Conservation (phyloP, 2,888 invertebrate species). For the Sarcophaga caerulescens region DNA sequence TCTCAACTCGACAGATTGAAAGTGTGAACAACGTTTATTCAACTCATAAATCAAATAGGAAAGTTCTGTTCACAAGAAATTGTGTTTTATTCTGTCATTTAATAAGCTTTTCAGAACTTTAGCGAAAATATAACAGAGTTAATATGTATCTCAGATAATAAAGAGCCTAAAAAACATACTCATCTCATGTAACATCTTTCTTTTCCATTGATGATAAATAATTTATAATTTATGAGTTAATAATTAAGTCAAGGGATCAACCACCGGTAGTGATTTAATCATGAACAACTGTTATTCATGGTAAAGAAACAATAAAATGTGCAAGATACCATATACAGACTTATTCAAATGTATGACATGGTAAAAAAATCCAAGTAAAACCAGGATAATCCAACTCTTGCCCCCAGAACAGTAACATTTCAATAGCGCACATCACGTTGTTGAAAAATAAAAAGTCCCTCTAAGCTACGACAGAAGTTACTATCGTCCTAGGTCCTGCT, state of each 20-base stretch:
- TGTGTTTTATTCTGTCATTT: constrained; percentile 17
- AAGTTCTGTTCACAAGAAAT: background rate
- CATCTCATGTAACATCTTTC: background rate
- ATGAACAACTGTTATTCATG: background rate
- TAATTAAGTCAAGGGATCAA: background rate
- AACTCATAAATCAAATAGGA: constrained; percentile 38
- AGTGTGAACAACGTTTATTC: background rate
- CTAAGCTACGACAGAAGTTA: no score
- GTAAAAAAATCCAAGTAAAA: no score
- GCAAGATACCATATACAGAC: no score
- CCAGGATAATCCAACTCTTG: no score
- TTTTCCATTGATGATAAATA: background rate
- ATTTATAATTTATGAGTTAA: constrained; percentile 20
- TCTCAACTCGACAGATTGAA: background rate
- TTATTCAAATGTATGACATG: no score
- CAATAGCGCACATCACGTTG: no score
- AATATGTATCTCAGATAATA: constrained; percentile 25
- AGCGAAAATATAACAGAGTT: constrained; percentile 11
- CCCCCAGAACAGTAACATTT: no score
- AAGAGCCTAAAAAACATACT: background rate
- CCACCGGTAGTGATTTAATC: background rate
- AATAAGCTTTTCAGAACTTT: background rate
- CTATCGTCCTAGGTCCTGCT: no score
- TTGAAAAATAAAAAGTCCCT: no score
- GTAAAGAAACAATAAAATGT: background rate